These are phyloP conservation scores for Apamea monoglypha DNA, from an alignment of 2,888 invertebrate species.

Conservation along the genomic window DNA sequence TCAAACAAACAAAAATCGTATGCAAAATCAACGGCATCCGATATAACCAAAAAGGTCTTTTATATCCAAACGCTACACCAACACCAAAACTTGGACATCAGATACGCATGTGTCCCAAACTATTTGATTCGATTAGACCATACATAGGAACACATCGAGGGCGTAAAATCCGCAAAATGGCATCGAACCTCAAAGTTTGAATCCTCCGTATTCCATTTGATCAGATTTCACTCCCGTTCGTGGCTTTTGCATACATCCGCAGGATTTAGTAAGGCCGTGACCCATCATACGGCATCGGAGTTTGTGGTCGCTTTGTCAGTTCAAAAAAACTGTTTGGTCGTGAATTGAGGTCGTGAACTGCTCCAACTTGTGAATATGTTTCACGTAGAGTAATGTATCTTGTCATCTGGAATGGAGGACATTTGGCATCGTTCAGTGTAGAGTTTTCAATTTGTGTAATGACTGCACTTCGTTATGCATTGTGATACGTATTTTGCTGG, in stretches of 20 bases:
- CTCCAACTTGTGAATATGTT: conserved; percentile 51
- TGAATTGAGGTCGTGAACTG: conserved; percentile 59
- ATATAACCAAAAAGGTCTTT: conserved; percentile 36
- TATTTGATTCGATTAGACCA: conserved; percentile 68
- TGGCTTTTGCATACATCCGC: conserved; percentile 76
- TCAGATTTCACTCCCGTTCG: conserved; percentile 72
- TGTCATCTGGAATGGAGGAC: conserved; percentile 44
- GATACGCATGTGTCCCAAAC: conserved; percentile 60
- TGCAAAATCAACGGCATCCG: conserved; percentile 22
- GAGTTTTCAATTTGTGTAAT: conserved; percentile 61
- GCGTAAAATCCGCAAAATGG: conserved; percentile 65
- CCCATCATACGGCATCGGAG: conserved; percentile 72
- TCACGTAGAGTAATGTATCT: conserved; percentile 33
- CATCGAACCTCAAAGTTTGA: conserved; percentile 68
- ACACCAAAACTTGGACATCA: conserved; percentile 52
- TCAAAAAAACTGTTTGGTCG: conserved; percentile 56
- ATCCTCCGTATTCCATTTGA: conserved; percentile 70
- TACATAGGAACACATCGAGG: conserved; percentile 60
- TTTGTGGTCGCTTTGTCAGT: conserved; percentile 68
- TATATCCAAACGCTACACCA: conserved; percentile 24
- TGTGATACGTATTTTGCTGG: conserved; percentile 33
- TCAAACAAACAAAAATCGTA: conserved; percentile 10
- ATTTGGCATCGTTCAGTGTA: conserved; percentile 46
- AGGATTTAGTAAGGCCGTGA: conserved; percentile 77
- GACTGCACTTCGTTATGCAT: conserved; percentile 41